Base-by-base conservation (phyloP, 1,140 invertebrate genomes). In the Camponotus floridanus region DNA sequence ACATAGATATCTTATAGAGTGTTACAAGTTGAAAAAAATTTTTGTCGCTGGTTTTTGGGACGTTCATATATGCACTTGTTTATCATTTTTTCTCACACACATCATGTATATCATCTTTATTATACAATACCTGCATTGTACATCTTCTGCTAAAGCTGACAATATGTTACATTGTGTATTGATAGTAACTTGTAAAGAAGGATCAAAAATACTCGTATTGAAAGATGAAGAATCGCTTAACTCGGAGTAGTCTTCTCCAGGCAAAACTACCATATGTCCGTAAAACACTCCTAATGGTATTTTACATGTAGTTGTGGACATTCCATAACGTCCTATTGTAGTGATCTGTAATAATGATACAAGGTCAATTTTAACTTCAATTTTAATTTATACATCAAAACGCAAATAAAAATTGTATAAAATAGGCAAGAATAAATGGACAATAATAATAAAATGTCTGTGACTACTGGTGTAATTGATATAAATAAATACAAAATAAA, bases 251-350 rank as follows among this genome's bases (percentile, higher is more conserved):
- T 96, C 95, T 94, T 96, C 97, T 88, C 96, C 97, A 7, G 97
- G 97, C 57, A 97, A 93, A 70, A 98, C 96, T 36, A 98, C 96
- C 59, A 98, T 97, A 93, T 99, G 98, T 2, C 98, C 98, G 92
- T 98, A 99, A 94, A 99, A 99, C 92, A 97, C 97, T n/a, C 98
- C 98, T 31, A 99, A 95, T 1, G 98, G 98, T 73, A 99, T 98
- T 94, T 98, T 97, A 91, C 98, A 98, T 88, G 98, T 97, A 36
- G 98, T 98, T 0, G 98, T 97, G 57, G 97, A 97, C 97, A 98
- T 98, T 76, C 98, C 98, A 92, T 98, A 98, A 9, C 98, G 96
- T 36, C 98, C 98, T 87, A 98, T 98, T 1, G 97, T 97, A 51
- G 97, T 98, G 85, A 98, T 97, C 97, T 97, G 13, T 4, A 90